Evolutionary conservation across 1,140 invertebrate genomes (phyloP), one percentile per base, ranked within the genome.

Genomic region (Panagrolaimus sp.): DNA sequence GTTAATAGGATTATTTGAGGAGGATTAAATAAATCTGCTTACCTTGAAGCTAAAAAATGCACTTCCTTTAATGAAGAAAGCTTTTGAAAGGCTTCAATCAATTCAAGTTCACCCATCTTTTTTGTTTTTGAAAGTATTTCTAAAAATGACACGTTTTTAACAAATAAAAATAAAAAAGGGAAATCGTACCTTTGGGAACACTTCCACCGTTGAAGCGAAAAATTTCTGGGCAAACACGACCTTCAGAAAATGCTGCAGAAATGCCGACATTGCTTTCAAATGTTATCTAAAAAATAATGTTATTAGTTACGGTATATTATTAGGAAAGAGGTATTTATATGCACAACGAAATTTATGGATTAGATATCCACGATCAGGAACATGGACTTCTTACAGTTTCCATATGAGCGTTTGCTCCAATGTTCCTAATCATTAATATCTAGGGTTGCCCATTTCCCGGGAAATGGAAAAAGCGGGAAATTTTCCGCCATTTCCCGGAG

Each of bases 21-120:
- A 38, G 32, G 32, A 38, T 38, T 38, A 38, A 7, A 38, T 38
- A 38, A 38, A 38, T 4, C 5, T n/a, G 28, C 52, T 58, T 12
- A 58, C 52, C 28, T 58, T 58, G 52, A 58, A 58, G 21, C 28
- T n/a, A 58, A 26, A 21, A 58, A 58, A 58, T 58, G 52, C 17
- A 58, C 17, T 28, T 58, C 52, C 10, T 28, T 21, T 28, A 58
- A 21, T 21, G 21, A 58, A 7, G 2, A 4, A 38, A 38, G 2
- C 32, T 38, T 38, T 38, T 38, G 32, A 38, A 38, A 38, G 32
- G 32, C 32, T 38, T 38, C 32, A 38, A 38, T 38, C 32, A 38
- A 38, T 38, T 38, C 32, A 38, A 55, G 28, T 55, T 55, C 28
- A 28, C 21, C 21, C 52, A 58, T 26, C 4, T 24, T 58, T 6